These are phyloP conservation scores for Enteromius treurensis DNA, from an alignment of 2,797 vertebrate genomes.

Conservation along the genomic window DNA sequence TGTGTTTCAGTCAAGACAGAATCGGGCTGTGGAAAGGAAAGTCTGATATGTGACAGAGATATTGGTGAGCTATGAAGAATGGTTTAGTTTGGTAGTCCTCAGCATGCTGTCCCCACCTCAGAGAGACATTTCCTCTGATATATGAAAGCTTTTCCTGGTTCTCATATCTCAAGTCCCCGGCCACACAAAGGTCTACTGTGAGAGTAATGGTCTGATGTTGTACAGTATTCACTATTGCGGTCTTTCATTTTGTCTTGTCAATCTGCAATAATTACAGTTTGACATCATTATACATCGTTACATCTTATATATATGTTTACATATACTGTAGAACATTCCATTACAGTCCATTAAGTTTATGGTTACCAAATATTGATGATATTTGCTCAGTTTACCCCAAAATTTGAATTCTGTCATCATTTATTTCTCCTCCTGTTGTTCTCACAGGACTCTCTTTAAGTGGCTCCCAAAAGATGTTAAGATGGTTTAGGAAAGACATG, in stretches of 20 bases:
- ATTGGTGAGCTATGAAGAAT: slow-evolving; percentile 41
- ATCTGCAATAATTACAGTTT: slow-evolving; percentile 2
- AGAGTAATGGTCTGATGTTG: slow-evolving; percentile 31
- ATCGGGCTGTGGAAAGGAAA: neutral
- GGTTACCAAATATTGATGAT: neutral
- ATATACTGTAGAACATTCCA: neutral
- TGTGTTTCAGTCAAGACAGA: slow-evolving; percentile 18
- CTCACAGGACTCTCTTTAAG: neutral
- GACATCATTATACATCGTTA: neutral
- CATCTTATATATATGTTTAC: neutral
- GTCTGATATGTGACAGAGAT: slow-evolving; percentile 41
- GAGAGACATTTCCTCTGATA: slow-evolving; percentile 47
- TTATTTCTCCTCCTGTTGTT: neutral
- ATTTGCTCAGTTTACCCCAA: neutral
- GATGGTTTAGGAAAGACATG: neutral
- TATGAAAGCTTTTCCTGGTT: slow-evolving; percentile 48
- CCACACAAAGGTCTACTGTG: slow-evolving; percentile 22
- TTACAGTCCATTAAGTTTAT: neutral
- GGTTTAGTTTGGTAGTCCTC: slow-evolving; percentile 31
- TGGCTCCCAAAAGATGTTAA: slow-evolving; percentile 3
- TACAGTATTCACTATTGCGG: neutral
- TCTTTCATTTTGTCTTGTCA: neutral
- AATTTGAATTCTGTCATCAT: neutral
- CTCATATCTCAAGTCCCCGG: slow-evolving; percentile 45
- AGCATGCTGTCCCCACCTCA: slow-evolving; percentile 39